Percentiles rank a stretch among this genome's conserved stretches.
Evolutionary conservation across 2,113 vertebrate species (phyloP).

Genomic region (Aegithalos caudatus): DNA sequence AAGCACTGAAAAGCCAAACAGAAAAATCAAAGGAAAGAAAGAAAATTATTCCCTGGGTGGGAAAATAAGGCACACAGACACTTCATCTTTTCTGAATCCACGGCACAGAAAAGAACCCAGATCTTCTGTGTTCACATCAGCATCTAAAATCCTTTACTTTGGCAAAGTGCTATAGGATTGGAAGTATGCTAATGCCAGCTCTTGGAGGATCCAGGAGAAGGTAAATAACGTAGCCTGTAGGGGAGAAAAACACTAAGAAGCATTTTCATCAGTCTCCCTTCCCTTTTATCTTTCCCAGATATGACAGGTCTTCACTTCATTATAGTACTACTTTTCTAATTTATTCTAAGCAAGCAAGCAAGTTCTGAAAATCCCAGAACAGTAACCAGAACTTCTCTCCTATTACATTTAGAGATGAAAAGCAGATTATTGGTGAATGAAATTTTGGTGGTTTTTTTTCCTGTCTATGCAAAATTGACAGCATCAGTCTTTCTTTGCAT

Average conservation of each 20-base stretch:
- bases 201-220: neutral
- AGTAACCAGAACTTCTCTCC: neutral
- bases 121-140: neutral
- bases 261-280: neutral
- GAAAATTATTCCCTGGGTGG: neutral
- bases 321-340: neutral
- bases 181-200: neutral
- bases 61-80: neutral
- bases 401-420: neutral
- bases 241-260: neutral
- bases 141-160: neutral
- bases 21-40: neutral
- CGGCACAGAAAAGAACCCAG: neutral
- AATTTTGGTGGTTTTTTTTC: neutral
- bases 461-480: neutral
- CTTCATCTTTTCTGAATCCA: neutral
- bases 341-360: neutral
- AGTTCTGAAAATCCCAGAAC: neutral
- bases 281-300: neutral
- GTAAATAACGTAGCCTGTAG: neutral
- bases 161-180: neutral
- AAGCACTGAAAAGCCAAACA: neutral
- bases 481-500: neutral
- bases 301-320: neutral
- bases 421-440: neutral